phyloP scores from a whole-genome alignment of 2,888 invertebrate species.

The Eristalis pertinax region DNA sequence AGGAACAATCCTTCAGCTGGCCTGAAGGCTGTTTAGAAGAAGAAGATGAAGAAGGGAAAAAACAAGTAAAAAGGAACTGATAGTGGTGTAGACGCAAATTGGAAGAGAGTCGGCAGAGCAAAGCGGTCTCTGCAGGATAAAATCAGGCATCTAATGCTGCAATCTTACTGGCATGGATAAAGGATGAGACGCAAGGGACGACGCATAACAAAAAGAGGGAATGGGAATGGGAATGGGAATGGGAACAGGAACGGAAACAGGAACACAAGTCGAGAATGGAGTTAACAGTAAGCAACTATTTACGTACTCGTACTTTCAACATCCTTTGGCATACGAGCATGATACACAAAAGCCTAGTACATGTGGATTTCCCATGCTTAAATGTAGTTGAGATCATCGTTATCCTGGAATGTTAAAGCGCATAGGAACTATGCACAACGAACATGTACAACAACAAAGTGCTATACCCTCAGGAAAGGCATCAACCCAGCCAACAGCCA shows the following conservation, averaged over 20 bases:
- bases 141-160: constrained; percentile 48
- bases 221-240: not conserved
- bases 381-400: constrained; percentile 59
- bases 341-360: not conserved
- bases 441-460: constrained; percentile 38
- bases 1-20: not conserved
- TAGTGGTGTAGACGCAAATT: constrained; percentile 18
- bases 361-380: constrained; percentile 33
- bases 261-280: constrained; percentile 47
- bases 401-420: constrained; percentile 45
- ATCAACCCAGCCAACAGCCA: constrained; percentile 40
- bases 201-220: not conserved
- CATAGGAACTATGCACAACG: constrained; percentile 56
- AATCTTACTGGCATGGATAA: constrained; percentile 49
- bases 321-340: constrained; percentile 24
- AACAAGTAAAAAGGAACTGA: not conserved
- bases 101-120: constrained; percentile 48
- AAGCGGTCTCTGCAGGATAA: constrained; percentile 45
- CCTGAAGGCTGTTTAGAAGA: not conserved
- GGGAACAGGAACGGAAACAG: constrained; percentile 31
- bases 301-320: constrained; percentile 30
- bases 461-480: constrained; percentile 57
- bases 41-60: not conserved
- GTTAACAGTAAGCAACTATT: constrained; percentile 60
- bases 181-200: constrained; percentile 10